Evolutionary conservation across 2,888 invertebrate species (phyloP).

Genomic region (Pachydiplax longipennis): DNA sequence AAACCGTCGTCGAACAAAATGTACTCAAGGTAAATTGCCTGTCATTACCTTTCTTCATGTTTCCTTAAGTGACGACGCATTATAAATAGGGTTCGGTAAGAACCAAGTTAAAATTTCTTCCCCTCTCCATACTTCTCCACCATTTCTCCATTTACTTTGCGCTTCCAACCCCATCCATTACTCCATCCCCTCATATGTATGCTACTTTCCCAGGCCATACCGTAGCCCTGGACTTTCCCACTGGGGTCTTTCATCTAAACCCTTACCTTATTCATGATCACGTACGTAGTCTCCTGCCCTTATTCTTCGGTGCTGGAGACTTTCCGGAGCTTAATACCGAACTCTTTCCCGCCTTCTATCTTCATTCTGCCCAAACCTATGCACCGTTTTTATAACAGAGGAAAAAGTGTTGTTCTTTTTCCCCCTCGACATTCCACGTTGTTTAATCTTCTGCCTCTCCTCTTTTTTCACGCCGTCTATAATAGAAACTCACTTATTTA

Average conservation of each 20-base stretch:
- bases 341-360: not conserved
- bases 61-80: no score
- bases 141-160: no score
- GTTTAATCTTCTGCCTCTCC: not conserved
- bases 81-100: no score
- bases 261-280: slow-evolving; percentile 43
- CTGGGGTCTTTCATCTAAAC: not conserved
- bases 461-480: not conserved
- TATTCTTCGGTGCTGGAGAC: not conserved
- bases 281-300: not conserved
- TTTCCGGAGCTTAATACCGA: not conserved
- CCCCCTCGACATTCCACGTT: not conserved
- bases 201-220: not conserved
- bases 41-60: no score
- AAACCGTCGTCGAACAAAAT: no score
- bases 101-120: no score
- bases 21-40: no score
- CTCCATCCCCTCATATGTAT: not conserved
- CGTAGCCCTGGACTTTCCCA: not conserved
- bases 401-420: not conserved
- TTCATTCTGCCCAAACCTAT: not conserved
- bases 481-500: not conserved
- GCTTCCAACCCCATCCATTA: not conserved
- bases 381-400: not conserved
- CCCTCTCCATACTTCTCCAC: no score